A percentile compares a stretch with the other conserved stretches of the same genome.
Evolutionary conservation across 2,888 invertebrate species (phyloP).

Genomic region (Clivina fossor): DNA sequence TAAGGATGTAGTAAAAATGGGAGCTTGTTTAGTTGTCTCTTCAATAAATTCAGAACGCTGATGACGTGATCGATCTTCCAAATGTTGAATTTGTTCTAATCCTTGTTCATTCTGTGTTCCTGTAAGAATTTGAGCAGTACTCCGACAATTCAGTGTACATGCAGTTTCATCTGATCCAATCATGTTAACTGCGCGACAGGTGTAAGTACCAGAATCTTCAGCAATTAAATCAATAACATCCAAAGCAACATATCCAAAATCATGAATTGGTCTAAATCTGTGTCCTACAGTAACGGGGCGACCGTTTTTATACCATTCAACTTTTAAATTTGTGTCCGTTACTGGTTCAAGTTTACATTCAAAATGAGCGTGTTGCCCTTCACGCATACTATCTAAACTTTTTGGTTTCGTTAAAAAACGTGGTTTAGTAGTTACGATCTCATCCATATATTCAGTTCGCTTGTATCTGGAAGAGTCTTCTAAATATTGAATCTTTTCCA

Average conservation of each 20-base stretch:
- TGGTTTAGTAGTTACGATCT: constrained; percentile 80
- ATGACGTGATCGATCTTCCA: constrained; percentile 82
- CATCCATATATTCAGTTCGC: constrained; percentile 78
- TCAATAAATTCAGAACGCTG: constrained; percentile 74
- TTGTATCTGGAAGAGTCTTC: constrained; percentile 87
- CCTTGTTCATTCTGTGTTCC: constrained; percentile 86
- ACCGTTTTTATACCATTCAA: constrained; percentile 97
- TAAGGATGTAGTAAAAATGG: constrained; percentile 89
- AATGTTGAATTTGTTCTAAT: constrained; percentile 83
- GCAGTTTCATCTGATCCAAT: constrained; percentile 86
- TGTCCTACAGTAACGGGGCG: constrained; percentile 92
- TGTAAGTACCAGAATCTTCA: constrained; percentile 93
- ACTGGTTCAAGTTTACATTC: constrained; percentile 97
- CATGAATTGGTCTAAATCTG: constrained; percentile 94
- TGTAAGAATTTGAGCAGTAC: constrained; percentile 79
- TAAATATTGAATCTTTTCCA: constrained; percentile 89
- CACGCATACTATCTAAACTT: constrained; percentile 79
- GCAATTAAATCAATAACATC: constrained; percentile 95
- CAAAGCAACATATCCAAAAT: constrained; percentile 97
- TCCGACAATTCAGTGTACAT: constrained; percentile 71
- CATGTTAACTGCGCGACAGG: constrained; percentile 88
- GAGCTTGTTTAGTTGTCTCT: constrained; percentile 86
- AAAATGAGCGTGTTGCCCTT: constrained; percentile 93
- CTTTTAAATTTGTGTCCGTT: constrained; percentile 92
- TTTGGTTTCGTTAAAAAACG: constrained; percentile 86